phyloP scores from a whole-genome alignment of 2,113 vertebrate genomes.

The Ploceus nigricollis region DNA sequence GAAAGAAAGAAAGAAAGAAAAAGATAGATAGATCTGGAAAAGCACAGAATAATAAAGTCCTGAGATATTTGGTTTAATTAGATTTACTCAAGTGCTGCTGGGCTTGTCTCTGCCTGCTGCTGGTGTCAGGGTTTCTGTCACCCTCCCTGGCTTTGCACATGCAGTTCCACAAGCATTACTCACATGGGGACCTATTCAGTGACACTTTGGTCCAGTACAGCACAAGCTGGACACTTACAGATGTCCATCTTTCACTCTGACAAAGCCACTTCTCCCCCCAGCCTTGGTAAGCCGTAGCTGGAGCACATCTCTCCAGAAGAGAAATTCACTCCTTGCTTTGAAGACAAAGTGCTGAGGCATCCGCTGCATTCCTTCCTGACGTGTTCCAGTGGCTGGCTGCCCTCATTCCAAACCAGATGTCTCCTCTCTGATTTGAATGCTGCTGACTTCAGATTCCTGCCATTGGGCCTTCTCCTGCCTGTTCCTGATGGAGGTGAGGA shows the following conservation, averaged over 20 bases:
- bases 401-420: conserved; percentile 13
- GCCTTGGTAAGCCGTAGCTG: rapidly evolving
- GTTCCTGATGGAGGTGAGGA: background rate
- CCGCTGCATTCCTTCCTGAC: background rate
- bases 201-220: background rate
- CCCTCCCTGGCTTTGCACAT: background rate
- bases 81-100: background rate
- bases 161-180: background rate
- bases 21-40: background rate
- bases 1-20: too few species aligned
- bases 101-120: background rate
- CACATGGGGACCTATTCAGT: background rate
- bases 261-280: background rate
- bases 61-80: background rate
- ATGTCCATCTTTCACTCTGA: background rate
- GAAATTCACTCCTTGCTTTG: conserved; percentile 3
- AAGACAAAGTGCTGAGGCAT: background rate
- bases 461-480: background rate
- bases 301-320: background rate
- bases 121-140: background rate
- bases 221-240: background rate
- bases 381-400: background rate
- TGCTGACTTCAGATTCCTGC: background rate
- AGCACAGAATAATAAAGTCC: background rate
- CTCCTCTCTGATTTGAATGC: background rate